Base-by-base conservation (phyloP, 1,140 invertebrate genomes). In the Diachasma alloeum region DNA sequence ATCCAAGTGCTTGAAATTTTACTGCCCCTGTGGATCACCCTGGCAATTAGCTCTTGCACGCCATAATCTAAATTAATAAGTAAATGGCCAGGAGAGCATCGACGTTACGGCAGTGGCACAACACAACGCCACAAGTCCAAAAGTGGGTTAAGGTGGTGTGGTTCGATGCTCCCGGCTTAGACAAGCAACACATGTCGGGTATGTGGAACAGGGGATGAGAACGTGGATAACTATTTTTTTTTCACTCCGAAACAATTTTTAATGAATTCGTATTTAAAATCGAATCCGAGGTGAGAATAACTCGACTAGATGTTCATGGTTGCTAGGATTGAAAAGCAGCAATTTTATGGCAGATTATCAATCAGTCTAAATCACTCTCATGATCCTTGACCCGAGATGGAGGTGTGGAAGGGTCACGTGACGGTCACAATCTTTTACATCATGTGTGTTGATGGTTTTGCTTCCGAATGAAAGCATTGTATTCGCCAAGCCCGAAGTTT, bases 41-140 rank as follows among this genome's bases (percentile, higher is more conserved):
- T 77, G 79, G 80, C 86, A 88, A 88, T 88, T 88, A 88, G 86
- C 87, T 88, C 87, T 85, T 87, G 78, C 78, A 76, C 78, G 82
- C 85, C 86, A 88, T 88, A 88, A 88, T 87, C 85, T 87, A 88
- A 88, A 88, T 88, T 88, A 88, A 88, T 88, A 88, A 88, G 85
- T 88, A 88, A 88, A 87, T 75, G 85, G 82, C 81, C 84, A 88
- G 87, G 86, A 44, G 74, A 87, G 77, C 81, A 88, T 86, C 82
- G 78, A 26, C 22, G 73, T 46, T 72, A 84, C 86, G 86, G 84
- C 86, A 77, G 74, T 79, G 72, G 75, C 75, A 36, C 56, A n/a
- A 10, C 17, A 63, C 46, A 73, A 26, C 26, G 37, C 66, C 44
- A 13, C 36, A 67, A 70, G 36, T 74, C 74, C 72, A 80, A 83